phyloP scores from a whole-genome alignment of 2,113 vertebrate species.

The Isurus oxyrinchus region DNA sequence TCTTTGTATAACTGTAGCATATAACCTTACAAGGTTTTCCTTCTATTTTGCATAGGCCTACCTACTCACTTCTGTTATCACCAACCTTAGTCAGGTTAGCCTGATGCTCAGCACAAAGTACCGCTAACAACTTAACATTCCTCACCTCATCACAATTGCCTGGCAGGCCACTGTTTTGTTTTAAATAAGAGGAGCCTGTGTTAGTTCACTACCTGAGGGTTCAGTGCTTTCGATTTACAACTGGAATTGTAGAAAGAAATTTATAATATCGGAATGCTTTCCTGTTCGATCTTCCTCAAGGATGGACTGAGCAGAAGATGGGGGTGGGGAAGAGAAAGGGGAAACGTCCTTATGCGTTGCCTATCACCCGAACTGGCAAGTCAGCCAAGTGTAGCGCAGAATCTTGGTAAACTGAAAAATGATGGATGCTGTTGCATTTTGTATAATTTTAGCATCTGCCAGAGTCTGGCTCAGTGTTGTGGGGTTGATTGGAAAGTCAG shows the following conservation, averaged over 20 bases:
- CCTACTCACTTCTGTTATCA: slow-evolving; percentile 78
- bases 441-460: slow-evolving; percentile 3
- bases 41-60: slow-evolving; percentile 69
- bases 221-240: background rate
- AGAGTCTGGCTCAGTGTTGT: background rate
- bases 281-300: background rate
- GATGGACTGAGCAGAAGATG: background rate
- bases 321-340: too few species aligned
- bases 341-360: background rate
- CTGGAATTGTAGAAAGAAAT: background rate
- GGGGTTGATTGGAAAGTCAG: background rate
- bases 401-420: background rate
- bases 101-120: slow-evolving; percentile 92
- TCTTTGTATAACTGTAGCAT: slow-evolving; percentile 80
- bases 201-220: background rate
- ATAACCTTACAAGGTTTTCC: slow-evolving; percentile 95
- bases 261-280: background rate
- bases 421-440: slow-evolving; percentile 16
- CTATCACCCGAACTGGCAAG: background rate
- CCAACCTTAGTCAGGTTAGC: slow-evolving; percentile 99
- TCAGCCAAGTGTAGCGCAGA: background rate
- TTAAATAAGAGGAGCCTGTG: background rate
- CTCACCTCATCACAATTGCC: slow-evolving; percentile 92
- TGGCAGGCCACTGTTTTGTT: slow-evolving; percentile 56
- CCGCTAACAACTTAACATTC: slow-evolving; percentile 93